Evolutionary conservation across 2,113 vertebrate genomes (phyloP).

Genomic region (Gracilinanus agilis): DNA sequence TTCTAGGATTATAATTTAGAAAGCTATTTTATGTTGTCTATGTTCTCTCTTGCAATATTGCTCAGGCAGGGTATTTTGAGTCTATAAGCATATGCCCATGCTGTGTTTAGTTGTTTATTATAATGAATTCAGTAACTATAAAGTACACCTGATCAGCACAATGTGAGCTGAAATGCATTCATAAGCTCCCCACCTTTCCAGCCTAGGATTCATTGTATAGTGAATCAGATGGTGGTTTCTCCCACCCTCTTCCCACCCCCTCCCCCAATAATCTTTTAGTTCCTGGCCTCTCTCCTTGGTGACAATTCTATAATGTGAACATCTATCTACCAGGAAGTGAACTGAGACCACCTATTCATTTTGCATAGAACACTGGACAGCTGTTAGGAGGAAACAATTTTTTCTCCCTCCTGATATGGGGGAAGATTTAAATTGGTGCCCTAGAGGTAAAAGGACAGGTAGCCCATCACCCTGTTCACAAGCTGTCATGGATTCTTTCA

Average conservation of each 20-base stretch:
- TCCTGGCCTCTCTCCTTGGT: conserved; percentile 52
- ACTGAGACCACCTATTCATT: conserved; percentile 53
- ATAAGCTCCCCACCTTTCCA: background rate
- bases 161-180: conserved; percentile 39
- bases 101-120: conserved; percentile 30
- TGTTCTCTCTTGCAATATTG: background rate
- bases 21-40: background rate
- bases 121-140: conserved; percentile 45
- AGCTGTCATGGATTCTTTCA: background rate
- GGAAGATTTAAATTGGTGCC: conserved; percentile 63
- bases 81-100: background rate
- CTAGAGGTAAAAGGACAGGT: conserved; percentile 55
- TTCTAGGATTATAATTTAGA: conserved; percentile 50
- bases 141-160: conserved; percentile 10
- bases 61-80: background rate
- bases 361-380: conserved; percentile 60
- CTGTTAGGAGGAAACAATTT: conserved; percentile 63
- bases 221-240: background rate
- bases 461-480: conserved; percentile 40
- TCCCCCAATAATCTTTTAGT: conserved; percentile 11
- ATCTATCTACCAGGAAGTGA: conserved; percentile 58
- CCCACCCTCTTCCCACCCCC: background rate
- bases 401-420: conserved; percentile 56
- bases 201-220: background rate
- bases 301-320: conserved; percentile 59